Base-by-base conservation (phyloP, 2,888 invertebrate species). In the Drosophila pseudotakahashii region DNA sequence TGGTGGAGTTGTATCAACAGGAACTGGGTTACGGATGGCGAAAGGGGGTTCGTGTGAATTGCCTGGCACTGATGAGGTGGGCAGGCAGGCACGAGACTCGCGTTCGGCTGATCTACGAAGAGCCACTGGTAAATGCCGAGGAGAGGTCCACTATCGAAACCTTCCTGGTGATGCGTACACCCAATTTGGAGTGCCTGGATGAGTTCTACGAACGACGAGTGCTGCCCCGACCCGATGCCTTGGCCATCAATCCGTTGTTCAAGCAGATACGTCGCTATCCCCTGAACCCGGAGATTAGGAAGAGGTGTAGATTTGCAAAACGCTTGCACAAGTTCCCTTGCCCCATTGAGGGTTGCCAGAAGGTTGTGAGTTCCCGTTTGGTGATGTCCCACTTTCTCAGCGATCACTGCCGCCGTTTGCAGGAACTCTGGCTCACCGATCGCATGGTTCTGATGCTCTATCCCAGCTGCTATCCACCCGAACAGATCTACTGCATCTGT, bases 371-470 rank as follows among this genome's bases (percentile, higher is more conserved):
- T 13, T 36, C 51, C 0, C 1, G 3, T 0, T 14, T 23, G 6
- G 19, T 69, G 1, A 30, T 72, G 62, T 30, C 72, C 0, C 72
- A 72, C 34, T 62, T 59, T 7, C 3, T 72, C 1, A 54, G 10
- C 44, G 58, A 51, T 30, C 72, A 72, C 36, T 69, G 69, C 3
- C 55, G 53, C 2, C 52, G 44, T 1, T 1, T 72, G 10, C 48
- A 62, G 41, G 72, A 72, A 23, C 23, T 72, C 1, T 72, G 72
- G 69, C 44, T 54, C 1, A 4, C 11, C 2, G 72, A 72, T n/a
- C 53, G 69, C 4, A 45, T 62, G 50, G 2, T 62, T 0, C 13
- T 41, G 0, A 7, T 62, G 3, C 54, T 61, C 23, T 39, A 58
- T 41, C 39, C 68, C 0, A 6, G 11, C 4, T 19, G 11, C 9